These are phyloP conservation scores for Leucophenga varia DNA, from an alignment of 1,140 invertebrate species.

Conservation along the genomic window DNA sequence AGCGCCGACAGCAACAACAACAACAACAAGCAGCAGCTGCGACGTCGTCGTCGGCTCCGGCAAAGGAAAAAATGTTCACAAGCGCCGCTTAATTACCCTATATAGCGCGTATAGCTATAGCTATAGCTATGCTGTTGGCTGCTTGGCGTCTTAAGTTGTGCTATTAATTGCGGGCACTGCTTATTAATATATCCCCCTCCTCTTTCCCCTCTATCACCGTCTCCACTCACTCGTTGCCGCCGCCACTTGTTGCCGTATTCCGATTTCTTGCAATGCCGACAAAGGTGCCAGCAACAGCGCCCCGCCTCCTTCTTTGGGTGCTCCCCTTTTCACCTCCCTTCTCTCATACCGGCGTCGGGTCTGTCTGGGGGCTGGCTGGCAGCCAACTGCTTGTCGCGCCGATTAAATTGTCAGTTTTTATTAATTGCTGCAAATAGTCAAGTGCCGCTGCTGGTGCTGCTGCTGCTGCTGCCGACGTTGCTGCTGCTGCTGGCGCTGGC, in stretches of 20 bases:
- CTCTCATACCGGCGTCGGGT: conserved; percentile 11
- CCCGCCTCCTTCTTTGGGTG: neutral
- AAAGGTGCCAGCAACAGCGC: conserved; percentile 23
- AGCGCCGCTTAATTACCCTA: conserved; percentile 53
- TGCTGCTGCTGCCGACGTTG: neutral
- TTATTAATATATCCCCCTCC: conserved; percentile 46
- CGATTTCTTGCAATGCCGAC: conserved; percentile 37
- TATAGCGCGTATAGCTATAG: too few relatives aligned
- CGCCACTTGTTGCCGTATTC: conserved; percentile 7
- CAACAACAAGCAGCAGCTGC: too few relatives aligned
- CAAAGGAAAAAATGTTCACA: conserved; percentile 52
- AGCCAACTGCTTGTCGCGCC: conserved; percentile 50
- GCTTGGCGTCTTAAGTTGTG: conserved; percentile 53
- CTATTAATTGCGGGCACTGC: conserved; percentile 53
- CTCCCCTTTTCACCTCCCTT: neutral
- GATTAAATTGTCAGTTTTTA: conserved; percentile 54
- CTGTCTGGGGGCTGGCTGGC: conserved; percentile 29
- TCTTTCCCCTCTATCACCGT: neutral
- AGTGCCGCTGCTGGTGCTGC: conserved; percentile 9
- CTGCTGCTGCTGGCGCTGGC: conserved; percentile 26
- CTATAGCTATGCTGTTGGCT: too few relatives aligned
- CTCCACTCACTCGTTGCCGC: neutral
- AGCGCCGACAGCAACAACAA: too few relatives aligned
- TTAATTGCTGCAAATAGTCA: conserved; percentile 51
- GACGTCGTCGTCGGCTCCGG: conserved; percentile 27